A percentile compares a stretch with the other conserved stretches of the same genome.
phyloP scores from a whole-genome alignment of 1,140 invertebrate genomes.

The Megathymus violae region DNA sequence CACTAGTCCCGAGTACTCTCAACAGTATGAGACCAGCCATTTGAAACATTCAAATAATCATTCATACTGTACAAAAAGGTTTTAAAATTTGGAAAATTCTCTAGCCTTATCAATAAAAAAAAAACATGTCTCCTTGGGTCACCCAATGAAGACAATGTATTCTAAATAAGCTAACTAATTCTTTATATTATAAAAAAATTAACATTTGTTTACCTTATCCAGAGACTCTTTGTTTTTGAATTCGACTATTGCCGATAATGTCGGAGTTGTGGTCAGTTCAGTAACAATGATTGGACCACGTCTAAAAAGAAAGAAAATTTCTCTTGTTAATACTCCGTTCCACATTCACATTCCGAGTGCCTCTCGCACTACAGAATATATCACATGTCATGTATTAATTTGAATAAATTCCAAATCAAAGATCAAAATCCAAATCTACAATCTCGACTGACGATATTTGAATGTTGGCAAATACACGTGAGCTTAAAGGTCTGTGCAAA shows the following conservation, averaged over 20 bases:
- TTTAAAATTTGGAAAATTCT: conserved; percentile 69
- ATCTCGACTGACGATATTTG: conserved; percentile 74
- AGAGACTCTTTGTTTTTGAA: conserved; percentile 83
- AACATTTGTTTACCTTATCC: conserved; percentile 81
- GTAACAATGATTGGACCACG: conserved; percentile 83
- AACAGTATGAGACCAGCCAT: conserved; percentile 71
- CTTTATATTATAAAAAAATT: conserved; percentile 67
- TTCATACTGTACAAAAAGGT: conserved; percentile 60
- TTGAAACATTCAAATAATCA: conserved; percentile 82
- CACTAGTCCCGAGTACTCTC: conserved; percentile 37
- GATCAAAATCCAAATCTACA: conserved; percentile 39
- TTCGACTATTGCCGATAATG: conserved; percentile 83
- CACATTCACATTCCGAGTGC: conserved; percentile 52
- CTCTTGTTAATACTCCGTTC: conserved; percentile 75
- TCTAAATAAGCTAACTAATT: conserved; percentile 56
- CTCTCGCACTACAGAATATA: conserved; percentile 57
- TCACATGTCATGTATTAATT: conserved; percentile 37
- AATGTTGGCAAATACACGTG: conserved; percentile 71
- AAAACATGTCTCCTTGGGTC: conserved; percentile 40
- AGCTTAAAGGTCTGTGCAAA: conserved; percentile 23
- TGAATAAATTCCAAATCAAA: conserved; percentile 37
- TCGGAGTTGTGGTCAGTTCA: conserved; percentile 81
- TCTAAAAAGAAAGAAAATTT: conserved; percentile 82
- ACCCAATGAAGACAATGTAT: conserved; percentile 44
- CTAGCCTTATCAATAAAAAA: conserved; percentile 50